A percentile compares a stretch with the other conserved stretches of the same genome.
Evolutionary conservation across 1,140 invertebrate species (phyloP).

Genomic region (Leptinotarsa lineolata): DNA sequence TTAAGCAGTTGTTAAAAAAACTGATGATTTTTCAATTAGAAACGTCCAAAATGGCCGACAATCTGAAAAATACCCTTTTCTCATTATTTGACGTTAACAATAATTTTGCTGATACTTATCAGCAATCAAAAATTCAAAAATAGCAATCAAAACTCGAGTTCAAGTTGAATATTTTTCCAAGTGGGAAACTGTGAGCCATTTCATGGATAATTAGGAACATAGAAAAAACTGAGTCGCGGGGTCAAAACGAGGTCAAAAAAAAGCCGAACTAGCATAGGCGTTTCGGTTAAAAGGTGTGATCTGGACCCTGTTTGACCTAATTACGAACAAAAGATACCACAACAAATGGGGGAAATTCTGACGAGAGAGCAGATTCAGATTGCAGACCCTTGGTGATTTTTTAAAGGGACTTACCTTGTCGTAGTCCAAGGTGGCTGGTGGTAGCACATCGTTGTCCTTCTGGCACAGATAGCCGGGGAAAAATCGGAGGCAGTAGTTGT

Average conservation of each 20-base stretch:
- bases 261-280: not conserved
- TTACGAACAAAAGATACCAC: not conserved
- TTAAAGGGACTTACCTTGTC: constrained; percentile 43
- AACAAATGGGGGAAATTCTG: not conserved
- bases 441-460: constrained; percentile 61
- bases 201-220: not conserved
- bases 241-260: constrained; percentile 1
- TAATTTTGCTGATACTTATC: not conserved
- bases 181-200: too few relatives aligned
- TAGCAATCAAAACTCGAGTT: not conserved
- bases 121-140: not conserved
- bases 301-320: not conserved
- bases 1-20: too few relatives aligned
- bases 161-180: not conserved
- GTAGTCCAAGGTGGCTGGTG: constrained; percentile 58
- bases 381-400: not conserved
- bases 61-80: constrained; percentile 6
- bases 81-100: not conserved
- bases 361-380: not conserved
- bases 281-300: not conserved
- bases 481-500: constrained; percentile 64
- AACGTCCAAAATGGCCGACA: not conserved
- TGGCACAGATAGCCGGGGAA: constrained; percentile 62
- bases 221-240: not conserved
- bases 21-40: too few relatives aligned